These are phyloP conservation scores for Agapornis canus DNA, from an alignment of 2,797 vertebrate genomes.

Conservation along the genomic window DNA sequence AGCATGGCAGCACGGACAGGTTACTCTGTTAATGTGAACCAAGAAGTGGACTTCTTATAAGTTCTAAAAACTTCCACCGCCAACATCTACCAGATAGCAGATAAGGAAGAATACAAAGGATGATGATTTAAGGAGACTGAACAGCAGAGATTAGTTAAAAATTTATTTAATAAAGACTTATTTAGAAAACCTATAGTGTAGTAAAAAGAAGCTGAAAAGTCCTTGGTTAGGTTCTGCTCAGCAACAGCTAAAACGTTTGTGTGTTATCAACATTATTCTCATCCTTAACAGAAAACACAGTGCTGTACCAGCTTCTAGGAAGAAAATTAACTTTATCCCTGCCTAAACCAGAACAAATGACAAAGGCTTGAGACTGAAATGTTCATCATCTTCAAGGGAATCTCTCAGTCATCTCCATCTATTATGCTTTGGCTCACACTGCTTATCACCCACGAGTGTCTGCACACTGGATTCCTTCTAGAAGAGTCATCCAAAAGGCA, in stretches of 20 bases:
- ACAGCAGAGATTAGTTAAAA: neutral
- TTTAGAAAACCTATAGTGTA: neutral
- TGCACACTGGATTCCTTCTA: neutral
- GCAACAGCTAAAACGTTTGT: neutral
- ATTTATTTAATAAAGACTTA: neutral
- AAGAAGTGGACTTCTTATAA: neutral
- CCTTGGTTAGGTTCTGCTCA: neutral
- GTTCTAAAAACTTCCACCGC: neutral
- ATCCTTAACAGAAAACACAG: neutral
- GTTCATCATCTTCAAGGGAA: neutral
- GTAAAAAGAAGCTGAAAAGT: neutral
- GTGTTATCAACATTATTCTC: neutral
- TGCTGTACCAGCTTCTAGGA: neutral
- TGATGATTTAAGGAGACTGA: neutral
- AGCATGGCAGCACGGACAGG: neutral
- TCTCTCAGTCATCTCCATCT: neutral
- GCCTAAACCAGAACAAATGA: neutral
- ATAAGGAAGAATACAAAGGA: neutral
- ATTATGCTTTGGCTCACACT: neutral
- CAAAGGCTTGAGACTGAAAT: neutral
- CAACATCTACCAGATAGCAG: neutral
- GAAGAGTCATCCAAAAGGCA: neutral
- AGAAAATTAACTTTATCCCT: neutral
- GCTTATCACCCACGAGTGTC: accelerated
- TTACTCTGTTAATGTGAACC: neutral